phyloP scores from a whole-genome alignment of 2,888 invertebrate genomes.

The Arrhopalites spinosus region DNA sequence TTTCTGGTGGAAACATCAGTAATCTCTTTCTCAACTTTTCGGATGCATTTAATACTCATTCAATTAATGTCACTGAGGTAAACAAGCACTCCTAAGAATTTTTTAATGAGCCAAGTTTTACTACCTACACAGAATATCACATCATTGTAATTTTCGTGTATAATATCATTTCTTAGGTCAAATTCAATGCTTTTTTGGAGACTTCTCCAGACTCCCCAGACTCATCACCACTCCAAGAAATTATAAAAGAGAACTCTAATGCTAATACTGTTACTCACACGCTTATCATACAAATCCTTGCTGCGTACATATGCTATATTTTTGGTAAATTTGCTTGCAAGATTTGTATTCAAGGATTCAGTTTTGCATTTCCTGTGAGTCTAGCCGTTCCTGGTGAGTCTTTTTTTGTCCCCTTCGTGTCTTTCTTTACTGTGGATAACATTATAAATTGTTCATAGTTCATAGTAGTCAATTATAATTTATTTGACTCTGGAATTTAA shows the following conservation, averaged over 20 bases:
- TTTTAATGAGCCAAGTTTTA: background rate
- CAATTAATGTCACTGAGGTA: slow-evolving; percentile 77
- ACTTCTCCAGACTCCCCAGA: slow-evolving; percentile 73
- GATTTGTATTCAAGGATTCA: slow-evolving; percentile 94
- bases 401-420: too few species aligned
- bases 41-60: slow-evolving; percentile 76
- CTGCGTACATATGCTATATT: slow-evolving; percentile 86
- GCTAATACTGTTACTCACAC: slow-evolving; percentile 45
- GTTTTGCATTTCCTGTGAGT: slow-evolving; percentile 94
- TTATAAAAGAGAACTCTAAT: slow-evolving; percentile 51
- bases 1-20: slow-evolving; percentile 75
- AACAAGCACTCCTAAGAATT: too few species aligned
- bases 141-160: background rate
- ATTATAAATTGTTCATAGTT: too few species aligned
- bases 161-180: slow-evolving; percentile 16
- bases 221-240: slow-evolving; percentile 62
- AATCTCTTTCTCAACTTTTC: slow-evolving; percentile 78
- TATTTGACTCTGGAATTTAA: too few species aligned
- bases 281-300: slow-evolving; percentile 74
- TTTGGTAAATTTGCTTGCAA: slow-evolving; percentile 95
- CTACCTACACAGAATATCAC: background rate
- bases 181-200: slow-evolving; percentile 21
- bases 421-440: too few species aligned
- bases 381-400: slow-evolving; percentile 89
- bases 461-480: too few species aligned